phyloP scores from a whole-genome alignment of 2,888 invertebrate species.

The Corbicula japonica region DNA sequence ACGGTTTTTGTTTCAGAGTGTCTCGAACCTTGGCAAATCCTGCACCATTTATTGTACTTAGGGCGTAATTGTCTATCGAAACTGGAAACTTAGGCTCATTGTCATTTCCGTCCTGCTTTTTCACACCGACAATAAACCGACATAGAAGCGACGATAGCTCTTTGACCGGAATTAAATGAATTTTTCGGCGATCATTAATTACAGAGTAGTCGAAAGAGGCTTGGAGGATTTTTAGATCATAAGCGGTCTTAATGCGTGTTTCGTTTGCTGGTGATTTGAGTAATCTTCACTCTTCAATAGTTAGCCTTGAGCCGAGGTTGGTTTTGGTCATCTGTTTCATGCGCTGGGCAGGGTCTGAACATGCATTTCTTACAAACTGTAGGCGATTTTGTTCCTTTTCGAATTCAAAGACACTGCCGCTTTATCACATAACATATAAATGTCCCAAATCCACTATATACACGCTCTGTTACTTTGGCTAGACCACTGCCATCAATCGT shows the following conservation, averaged over 20 bases:
- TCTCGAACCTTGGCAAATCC: background rate
- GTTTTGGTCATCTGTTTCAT: too few species aligned
- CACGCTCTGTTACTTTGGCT: too few species aligned
- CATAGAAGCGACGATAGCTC: too few species aligned
- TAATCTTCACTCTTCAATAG: background rate
- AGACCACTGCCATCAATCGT: too few species aligned
- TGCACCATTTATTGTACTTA: background rate
- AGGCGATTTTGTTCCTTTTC: background rate
- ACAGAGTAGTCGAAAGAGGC: background rate
- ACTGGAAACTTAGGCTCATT: background rate
- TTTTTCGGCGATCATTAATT: background rate
- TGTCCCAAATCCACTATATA: too few species aligned
- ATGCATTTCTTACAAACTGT: too few species aligned
- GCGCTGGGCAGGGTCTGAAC: too few species aligned
- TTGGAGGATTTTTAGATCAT: background rate
- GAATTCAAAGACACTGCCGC: background rate
- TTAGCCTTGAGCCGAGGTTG: background rate
- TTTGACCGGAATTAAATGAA: too few species aligned
- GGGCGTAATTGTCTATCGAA: background rate
- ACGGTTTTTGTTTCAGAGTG: background rate
- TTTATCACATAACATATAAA: background rate
- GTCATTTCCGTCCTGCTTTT: background rate
- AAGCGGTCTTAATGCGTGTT: background rate
- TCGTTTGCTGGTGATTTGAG: background rate
- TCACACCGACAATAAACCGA: too few species aligned